These are phyloP conservation scores for Plectrocnemia conspersa DNA, from an alignment of 1,140 invertebrate genomes.

Conservation along the genomic window DNA sequence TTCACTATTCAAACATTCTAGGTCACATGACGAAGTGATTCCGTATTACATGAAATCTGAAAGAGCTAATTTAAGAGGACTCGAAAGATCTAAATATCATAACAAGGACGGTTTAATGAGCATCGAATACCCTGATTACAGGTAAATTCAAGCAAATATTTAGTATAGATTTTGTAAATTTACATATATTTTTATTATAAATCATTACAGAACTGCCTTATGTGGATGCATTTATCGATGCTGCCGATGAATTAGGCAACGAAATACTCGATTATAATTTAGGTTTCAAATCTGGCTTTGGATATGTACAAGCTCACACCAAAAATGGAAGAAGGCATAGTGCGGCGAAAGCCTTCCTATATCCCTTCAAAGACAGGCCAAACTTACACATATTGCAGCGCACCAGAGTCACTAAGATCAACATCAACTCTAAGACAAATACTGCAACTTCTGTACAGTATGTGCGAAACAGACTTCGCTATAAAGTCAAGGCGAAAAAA, in stretches of 20 bases:
- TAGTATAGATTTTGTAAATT: slow-evolving; percentile 6
- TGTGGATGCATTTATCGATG: slow-evolving; percentile 53
- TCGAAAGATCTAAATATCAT: slow-evolving; percentile 52
- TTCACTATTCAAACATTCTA: too few relatives aligned
- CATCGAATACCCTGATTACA: slow-evolving; percentile 49
- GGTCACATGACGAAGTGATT: slow-evolving; percentile 64
- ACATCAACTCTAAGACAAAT: slow-evolving; percentile 57
- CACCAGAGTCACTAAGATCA: slow-evolving; percentile 58
- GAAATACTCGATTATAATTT: slow-evolving; percentile 52
- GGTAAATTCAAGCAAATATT: neutral
- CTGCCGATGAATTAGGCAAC: slow-evolving; percentile 53
- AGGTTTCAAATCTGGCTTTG: slow-evolving; percentile 41
- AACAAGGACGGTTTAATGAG: slow-evolving; percentile 51
- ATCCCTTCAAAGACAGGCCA: slow-evolving; percentile 51
- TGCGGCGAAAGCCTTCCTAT: slow-evolving; percentile 55
- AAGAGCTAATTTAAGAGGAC: slow-evolving; percentile 46
- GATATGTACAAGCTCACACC: slow-evolving; percentile 62
- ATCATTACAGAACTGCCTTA: slow-evolving; percentile 43
- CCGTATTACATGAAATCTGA: slow-evolving; percentile 57
- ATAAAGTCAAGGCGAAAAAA: slow-evolving; percentile 50
- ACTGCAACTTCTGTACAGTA: slow-evolving; percentile 64
- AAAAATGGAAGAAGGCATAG: slow-evolving; percentile 50
- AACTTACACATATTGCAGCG: slow-evolving; percentile 63
- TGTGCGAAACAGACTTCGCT: slow-evolving; percentile 42
- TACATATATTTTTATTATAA: neutral